These are phyloP conservation scores for Pogonophryne albipinna DNA, from an alignment of 2,797 vertebrate genomes.

Conservation along the genomic window DNA sequence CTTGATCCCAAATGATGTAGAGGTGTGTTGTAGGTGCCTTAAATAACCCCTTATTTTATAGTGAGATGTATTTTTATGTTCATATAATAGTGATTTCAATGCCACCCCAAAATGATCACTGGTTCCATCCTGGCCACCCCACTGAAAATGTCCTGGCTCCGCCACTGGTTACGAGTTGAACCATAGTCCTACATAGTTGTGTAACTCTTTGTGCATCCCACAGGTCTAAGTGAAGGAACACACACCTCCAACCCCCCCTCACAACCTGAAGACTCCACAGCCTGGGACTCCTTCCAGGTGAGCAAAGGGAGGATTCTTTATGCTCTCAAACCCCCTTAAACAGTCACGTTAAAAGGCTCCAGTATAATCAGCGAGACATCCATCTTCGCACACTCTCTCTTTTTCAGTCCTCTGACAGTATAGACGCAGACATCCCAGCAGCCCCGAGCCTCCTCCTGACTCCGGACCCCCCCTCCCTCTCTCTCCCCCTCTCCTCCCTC, in stretches of 20 bases:
- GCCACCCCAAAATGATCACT: too few species aligned
- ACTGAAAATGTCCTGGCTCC: too few species aligned
- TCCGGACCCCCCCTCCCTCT: conserved; percentile 58
- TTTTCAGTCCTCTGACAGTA: conserved; percentile 91
- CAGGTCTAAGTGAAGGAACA: conserved; percentile 93
- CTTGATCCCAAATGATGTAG: too few species aligned
- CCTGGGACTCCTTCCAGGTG: conserved; percentile 98
- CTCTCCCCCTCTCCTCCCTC: conserved; percentile 48
- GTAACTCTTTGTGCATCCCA: background rate
- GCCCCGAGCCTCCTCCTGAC: conserved; percentile 78
- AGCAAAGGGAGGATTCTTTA: background rate
- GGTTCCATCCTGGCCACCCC: too few species aligned
- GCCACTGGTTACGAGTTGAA: background rate
- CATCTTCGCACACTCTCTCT: background rate
- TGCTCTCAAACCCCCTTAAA: too few species aligned
- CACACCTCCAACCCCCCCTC: conserved; percentile 79
- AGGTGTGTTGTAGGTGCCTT: too few species aligned
- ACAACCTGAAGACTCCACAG: conserved; percentile 86
- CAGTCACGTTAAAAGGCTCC: too few species aligned
- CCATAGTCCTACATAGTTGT: background rate
- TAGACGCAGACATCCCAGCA: conserved; percentile 80
- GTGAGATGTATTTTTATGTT: too few species aligned
- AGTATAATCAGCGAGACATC: background rate
- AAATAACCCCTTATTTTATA: too few species aligned
- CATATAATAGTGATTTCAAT: too few species aligned